Percentiles rank a stretch among this genome's conserved stretches.
Evolutionary conservation across 2,113 vertebrate species (phyloP).

Genomic region (Xenopus tropicalis): UCB_Xtro_10.0 CM004452.2:40625001-40625500

Average conservation of each 20-base stretch:
- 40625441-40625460: slow-evolving; percentile 42
- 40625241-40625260: slow-evolving; percentile 10
- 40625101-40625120: slow-evolving; percentile 9
- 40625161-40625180: slow-evolving; percentile 3
- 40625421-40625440: slow-evolving; percentile 21
- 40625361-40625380: slow-evolving; percentile 5
- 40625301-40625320: slow-evolving; percentile 27
- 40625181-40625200: background rate
- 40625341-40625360: background rate
- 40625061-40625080: background rate
- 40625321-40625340: slow-evolving; percentile 40
- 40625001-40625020: background rate
- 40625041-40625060: background rate
- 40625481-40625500: slow-evolving; percentile 24
- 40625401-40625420: slow-evolving; percentile 19
- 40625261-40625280: slow-evolving; percentile 29
- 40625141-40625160: slow-evolving; percentile 10
- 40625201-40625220: slow-evolving; percentile 12
- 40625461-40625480: slow-evolving; percentile 11
- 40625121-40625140: slow-evolving; percentile 17
- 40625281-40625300: slow-evolving; percentile 35
- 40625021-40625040: too few species aligned
- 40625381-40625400: slow-evolving; percentile 6
- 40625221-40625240: slow-evolving; percentile 9
- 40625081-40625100: background rate